Evolutionary conservation across 2,888 invertebrate genomes (phyloP), one percentile per base, ranked within the genome.

Genomic region (Leptinotarsa rubiginosa): DNA sequence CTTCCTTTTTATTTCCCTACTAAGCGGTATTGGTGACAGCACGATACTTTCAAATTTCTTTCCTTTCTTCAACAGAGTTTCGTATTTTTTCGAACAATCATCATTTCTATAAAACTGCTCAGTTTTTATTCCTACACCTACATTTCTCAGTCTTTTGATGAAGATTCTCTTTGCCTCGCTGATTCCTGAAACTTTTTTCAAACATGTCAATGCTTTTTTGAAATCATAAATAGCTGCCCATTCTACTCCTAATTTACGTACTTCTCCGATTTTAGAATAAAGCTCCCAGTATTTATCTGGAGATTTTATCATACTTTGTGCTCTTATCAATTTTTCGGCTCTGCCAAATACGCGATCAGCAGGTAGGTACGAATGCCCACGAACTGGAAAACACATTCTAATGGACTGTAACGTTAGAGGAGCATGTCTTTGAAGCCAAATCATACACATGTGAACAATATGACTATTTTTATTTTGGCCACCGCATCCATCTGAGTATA

Each of bases 381-480:
- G 47, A 20, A 66, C 66, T 66, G 66, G 66, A 10, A 66, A 54
- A 41, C 25, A 50, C n/a, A 54, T 31, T 31, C 31, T 69, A 4
- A 69, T 69, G 47, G 52, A 25, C 41, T 69, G 59, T 47, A 69
- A 54, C n/a, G 69, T 52, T 41, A 47, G 41, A 20, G 52, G 52
- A 52, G 67, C 67, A 25, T 22, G 22, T 3, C 25, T 67, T 25
- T 22, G 31, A 22, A 65, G 49, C 65, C 49, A 65, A 65, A 65
- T 22, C 47, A 62, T 62, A 15, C 31, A 65, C 62, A 49, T 62
- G 47, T 71, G 47, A 20, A 71, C 52, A 50, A 71, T 62, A 18
- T 71, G 47, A 49, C 16, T 22, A 41, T 65, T 71, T 41, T 71
- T 65, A 49, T 71, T 71, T 52, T 71, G 50, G 22, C 71, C 71